phyloP scores from a whole-genome alignment of 2,888 invertebrate species.

The Ctenicera cuprea region DNA sequence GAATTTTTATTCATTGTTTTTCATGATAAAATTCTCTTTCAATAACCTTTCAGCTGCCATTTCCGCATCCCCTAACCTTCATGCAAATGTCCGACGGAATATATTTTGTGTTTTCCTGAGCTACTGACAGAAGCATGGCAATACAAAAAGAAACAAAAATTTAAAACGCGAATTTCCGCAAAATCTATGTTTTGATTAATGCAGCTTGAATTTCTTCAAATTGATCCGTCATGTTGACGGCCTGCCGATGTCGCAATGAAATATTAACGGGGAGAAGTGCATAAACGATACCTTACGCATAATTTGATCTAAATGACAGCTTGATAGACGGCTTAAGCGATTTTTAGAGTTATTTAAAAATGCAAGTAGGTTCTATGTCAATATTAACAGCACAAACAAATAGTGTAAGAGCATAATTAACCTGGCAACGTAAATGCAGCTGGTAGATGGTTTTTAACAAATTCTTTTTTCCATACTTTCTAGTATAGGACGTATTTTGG shows the following conservation, averaged over 20 bases:
- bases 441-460: too few relatives aligned
- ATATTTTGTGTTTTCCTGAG: not conserved
- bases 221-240: not conserved
- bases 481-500: too few relatives aligned
- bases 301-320: conserved; percentile 2
- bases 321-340: not conserved
- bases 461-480: too few relatives aligned
- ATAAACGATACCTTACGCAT: not conserved
- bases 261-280: not conserved
- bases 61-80: conserved; percentile 3
- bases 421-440: too few relatives aligned
- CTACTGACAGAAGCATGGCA: not conserved
- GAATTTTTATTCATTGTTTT: conserved; percentile 17
- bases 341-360: not conserved
- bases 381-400: too few relatives aligned
- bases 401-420: too few relatives aligned
- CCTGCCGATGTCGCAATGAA: not conserved
- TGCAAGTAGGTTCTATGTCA: not conserved
- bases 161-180: too few relatives aligned
- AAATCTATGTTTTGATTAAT: not conserved
- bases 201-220: not conserved
- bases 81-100: not conserved
- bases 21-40: conserved; percentile 8
- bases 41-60: conserved; percentile 4
- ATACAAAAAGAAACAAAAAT: not conserved